Conservation (phyloP, 2,797 vertebrate species). For the Ibycter americanus region DNA sequence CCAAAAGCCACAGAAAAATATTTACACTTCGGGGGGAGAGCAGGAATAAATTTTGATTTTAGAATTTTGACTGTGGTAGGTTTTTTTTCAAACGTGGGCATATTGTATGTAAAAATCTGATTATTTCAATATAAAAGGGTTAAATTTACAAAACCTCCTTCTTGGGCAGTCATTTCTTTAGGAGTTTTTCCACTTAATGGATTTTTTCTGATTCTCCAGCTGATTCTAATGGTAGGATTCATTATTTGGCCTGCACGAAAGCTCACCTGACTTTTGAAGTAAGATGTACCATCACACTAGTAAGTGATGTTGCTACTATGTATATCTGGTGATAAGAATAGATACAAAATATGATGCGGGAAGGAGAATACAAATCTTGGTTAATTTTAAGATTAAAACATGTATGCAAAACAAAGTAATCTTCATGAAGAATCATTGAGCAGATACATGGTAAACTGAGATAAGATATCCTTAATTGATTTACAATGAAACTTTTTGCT, state of each 20-base stretch:
- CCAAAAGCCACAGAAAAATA: not conserved
- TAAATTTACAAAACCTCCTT: not conserved
- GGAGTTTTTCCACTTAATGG: not conserved
- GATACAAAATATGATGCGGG: not conserved
- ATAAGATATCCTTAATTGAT: not conserved
- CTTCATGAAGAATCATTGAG: not conserved
- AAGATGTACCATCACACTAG: conserved; percentile 12
- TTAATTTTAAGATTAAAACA: not conserved
- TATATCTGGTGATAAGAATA: conserved; percentile 73
- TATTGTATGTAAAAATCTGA: not conserved
- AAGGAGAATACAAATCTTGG: not conserved
- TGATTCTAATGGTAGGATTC: not conserved
- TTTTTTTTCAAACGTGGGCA: too few relatives aligned
- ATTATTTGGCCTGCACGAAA: not conserved
- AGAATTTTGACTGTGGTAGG: not conserved
- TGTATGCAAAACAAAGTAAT: not conserved
- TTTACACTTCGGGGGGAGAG: not conserved
- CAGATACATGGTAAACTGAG: not conserved
- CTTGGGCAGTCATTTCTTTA: not conserved
- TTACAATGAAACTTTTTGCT: not conserved
- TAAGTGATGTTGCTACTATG: conserved; percentile 62
- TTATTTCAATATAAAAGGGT: not conserved
- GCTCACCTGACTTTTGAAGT: not conserved
- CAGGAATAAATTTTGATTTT: not conserved
- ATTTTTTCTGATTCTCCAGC: not conserved